phyloP scores from a whole-genome alignment of 1,140 invertebrate genomes.

The Drosophila asahinai region DNA sequence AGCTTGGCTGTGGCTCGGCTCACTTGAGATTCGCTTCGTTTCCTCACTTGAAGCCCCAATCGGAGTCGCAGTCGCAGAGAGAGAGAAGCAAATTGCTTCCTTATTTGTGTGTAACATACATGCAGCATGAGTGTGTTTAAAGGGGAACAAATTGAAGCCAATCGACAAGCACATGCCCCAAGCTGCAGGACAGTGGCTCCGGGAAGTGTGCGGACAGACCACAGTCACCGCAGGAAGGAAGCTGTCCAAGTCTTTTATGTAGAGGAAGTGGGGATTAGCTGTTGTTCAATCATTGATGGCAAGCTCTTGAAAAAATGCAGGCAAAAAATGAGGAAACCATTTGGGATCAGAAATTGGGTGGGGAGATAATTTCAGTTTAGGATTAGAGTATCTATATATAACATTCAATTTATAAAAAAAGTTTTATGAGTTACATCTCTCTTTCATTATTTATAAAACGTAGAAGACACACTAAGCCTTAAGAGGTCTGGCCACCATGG shows the following conservation, averaged over 20 bases:
- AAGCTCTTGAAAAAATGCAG: not conserved
- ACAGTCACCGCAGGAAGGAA: slow-evolving; percentile 18
- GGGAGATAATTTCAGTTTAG: not conserved
- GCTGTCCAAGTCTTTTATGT: not conserved
- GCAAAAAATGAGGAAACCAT: not conserved
- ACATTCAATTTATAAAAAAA: no score
- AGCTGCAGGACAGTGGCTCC: slow-evolving; percentile 22
- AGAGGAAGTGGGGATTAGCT: not conserved
- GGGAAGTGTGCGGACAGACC: slow-evolving; percentile 7
- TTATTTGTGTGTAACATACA: slow-evolving; percentile 60
- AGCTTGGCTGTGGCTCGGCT: not conserved
- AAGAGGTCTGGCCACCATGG: no score
- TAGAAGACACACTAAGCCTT: not conserved
- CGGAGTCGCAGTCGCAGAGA: not conserved
- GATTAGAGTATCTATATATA: no score
- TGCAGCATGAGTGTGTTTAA: slow-evolving; percentile 32
- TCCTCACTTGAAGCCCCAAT: slow-evolving; percentile 44
- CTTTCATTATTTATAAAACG: not conserved
- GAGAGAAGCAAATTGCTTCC: slow-evolving; percentile 69
- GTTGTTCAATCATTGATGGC: not conserved
- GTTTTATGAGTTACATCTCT: not conserved
- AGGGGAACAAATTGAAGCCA: slow-evolving; percentile 36
- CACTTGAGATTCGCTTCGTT: slow-evolving; percentile 37
- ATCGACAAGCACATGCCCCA: slow-evolving; percentile 11
- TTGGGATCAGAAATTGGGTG: not conserved